Conservation (phyloP, 92 coral and sea anemone genomes). For the Heteractis magnifica region DNA sequence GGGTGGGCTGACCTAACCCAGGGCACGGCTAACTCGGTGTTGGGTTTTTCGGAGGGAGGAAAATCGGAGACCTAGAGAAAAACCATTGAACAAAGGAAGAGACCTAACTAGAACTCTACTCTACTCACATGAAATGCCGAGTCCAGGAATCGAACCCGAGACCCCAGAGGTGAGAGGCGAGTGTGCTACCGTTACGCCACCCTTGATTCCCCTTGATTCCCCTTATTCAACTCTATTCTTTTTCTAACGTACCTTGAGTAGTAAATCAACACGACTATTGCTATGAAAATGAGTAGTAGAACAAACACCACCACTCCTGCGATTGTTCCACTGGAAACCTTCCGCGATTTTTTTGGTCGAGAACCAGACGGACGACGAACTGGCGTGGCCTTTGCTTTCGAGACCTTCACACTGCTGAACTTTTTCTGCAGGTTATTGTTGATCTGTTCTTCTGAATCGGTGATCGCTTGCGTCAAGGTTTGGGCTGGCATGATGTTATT, state of each 20-base stretch:
- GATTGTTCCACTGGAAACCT: background rate
- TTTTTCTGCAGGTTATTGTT: background rate
- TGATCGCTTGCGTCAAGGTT: background rate
- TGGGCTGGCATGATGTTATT: slow-evolving; percentile 2
- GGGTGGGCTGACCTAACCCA: no score
- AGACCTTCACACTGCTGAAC: background rate
- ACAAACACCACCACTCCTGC: background rate
- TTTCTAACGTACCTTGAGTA: background rate
- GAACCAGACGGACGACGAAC: background rate
- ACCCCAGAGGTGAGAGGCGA: no score
- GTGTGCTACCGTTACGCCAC: no score
- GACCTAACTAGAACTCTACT: no score
- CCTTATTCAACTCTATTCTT: background rate
- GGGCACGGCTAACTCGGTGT: no score
- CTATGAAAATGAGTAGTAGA: background rate
- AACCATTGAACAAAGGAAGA: no score
- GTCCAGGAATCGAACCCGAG: no score
- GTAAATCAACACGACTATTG: background rate
- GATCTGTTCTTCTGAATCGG: background rate
- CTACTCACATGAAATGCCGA: no score
- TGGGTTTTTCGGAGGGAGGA: no score
- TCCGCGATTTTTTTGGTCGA: background rate
- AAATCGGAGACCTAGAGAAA: no score
- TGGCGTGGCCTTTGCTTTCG: background rate
- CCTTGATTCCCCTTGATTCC: no score